Conservation (phyloP, 2,888 invertebrate genomes). For the Smittia sp. region DNA sequence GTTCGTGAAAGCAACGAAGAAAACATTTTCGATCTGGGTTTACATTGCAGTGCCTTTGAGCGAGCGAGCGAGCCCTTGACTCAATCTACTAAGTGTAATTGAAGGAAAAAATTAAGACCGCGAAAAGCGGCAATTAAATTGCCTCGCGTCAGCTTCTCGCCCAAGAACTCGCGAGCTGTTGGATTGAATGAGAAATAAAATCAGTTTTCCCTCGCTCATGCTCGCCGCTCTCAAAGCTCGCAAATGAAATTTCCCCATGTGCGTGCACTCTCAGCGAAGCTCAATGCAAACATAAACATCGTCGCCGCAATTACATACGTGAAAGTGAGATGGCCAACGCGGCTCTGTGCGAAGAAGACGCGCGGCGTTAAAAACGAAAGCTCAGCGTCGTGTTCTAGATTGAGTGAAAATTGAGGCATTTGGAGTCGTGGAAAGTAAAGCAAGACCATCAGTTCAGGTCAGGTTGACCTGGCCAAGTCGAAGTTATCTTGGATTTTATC, state of each 20-base stretch:
- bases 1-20: not conserved
- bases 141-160: not conserved
- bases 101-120: constrained; percentile 40
- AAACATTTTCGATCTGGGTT: constrained; percentile 6
- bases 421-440: not conserved
- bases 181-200: not conserved
- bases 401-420: not conserved
- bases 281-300: not conserved
- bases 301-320: not conserved
- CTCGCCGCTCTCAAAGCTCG: no score
- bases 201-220: not conserved
- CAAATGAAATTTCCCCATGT: not conserved
- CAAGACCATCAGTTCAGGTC: not conserved
- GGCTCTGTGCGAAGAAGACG: not conserved
- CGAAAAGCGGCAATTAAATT: constrained; percentile 28
- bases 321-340: constrained; percentile 7
- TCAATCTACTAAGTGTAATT: constrained; percentile 34
- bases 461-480: not conserved
- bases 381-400: not conserved
- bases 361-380: not conserved
- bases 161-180: not conserved
- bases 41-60: not conserved
- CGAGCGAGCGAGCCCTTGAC: constrained; percentile 31
- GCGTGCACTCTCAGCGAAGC: not conserved
- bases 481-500: not conserved